Evolutionary conservation across 2,888 invertebrate species (phyloP).

Genomic region (Tolmerus cingulatus): DNA sequence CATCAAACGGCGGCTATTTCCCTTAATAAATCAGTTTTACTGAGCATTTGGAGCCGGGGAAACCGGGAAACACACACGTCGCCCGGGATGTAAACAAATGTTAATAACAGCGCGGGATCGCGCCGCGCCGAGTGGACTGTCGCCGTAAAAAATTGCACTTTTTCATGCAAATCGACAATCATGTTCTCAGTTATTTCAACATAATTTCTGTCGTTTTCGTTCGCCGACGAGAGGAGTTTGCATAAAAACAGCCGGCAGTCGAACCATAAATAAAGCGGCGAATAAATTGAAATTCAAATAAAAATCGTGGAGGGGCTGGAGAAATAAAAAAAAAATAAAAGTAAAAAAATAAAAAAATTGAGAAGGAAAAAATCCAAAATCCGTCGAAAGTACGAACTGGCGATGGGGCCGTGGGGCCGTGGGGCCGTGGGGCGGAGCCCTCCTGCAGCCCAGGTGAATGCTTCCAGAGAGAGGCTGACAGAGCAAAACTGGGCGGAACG

Average conservation of each 20-base stretch:
- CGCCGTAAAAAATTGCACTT: constrained; percentile 40
- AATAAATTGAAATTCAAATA: constrained; percentile 42
- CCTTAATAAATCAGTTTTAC: constrained; percentile 1
- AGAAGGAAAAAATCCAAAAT: not conserved
- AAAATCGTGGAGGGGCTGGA: constrained; percentile 24
- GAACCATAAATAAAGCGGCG: constrained; percentile 36
- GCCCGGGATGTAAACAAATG: constrained; percentile 14
- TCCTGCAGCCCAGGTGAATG: constrained; percentile 12
- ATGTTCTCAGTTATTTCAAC: constrained; percentile 37
- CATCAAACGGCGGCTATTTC: not conserved
- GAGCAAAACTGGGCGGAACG: constrained; percentile 33
- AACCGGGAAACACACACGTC: not conserved
- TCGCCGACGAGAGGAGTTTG: constrained; percentile 17
- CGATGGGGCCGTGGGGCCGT: not conserved
- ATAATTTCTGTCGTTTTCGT: constrained; percentile 32
- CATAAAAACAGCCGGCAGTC: constrained; percentile 40
- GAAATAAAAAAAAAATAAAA: not conserved
- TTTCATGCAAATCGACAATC: constrained; percentile 43
- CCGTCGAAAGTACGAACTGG: constrained; percentile 17
- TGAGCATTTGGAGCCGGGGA: not conserved
- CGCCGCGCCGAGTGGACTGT: not conserved
- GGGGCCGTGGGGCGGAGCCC: constrained; percentile 3
- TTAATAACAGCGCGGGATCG: not conserved
- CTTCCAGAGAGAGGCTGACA: constrained; percentile 29
- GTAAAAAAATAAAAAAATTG: not conserved